Base-by-base conservation (phyloP, 2,888 invertebrate genomes). In the Xanthia icteritia region DNA sequence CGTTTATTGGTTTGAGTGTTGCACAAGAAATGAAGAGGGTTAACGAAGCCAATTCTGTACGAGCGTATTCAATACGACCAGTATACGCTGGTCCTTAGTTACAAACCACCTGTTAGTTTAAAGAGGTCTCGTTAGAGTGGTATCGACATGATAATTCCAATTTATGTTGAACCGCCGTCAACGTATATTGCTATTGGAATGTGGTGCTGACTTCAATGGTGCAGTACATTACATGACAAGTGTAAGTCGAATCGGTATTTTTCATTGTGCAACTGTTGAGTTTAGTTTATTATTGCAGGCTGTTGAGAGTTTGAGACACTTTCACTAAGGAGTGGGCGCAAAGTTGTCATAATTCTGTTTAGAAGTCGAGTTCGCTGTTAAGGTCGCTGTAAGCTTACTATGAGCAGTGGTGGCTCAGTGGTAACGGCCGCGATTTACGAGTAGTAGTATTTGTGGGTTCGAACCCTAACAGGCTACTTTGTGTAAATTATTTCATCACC, bases 11-110 rank as follows among this genome's bases (percentile, higher is more conserved):
- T 60, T 56, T 36, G 45, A 64, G 75, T 81, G 67, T 78, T 83
- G 79, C 72, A 79, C 75, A 71, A n/a, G 67, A 84, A 86, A 71
- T 82, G 73, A 78, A 80, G 75, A 39, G 74, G 64, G 82, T 82
- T 90, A 89, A 90, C 89, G 89, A 89, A 88, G 85, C 77, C 87
- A 86, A 87, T 86, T 82, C 69, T 68, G 2, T 69, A 36, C 51
- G 23, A 77, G 39, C 78, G 61, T 60, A 72, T 78, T 73, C 56
- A 51, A 61, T 13, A 6, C 1, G n/a, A 15, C 79, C 70, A 77
- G 11, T 65, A 9, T 67, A 69, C 42, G 0, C 11, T 76, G 79
- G 67, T 27, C 73, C 66, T 5, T 66, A 39, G 11, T 56, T 56
- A 13, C 17, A 13, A 48, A 69, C 17, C 5, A 58, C 11, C 64